Conservation (phyloP, 2,888 invertebrate genomes). For the Hypercompe scribonia region DNA sequence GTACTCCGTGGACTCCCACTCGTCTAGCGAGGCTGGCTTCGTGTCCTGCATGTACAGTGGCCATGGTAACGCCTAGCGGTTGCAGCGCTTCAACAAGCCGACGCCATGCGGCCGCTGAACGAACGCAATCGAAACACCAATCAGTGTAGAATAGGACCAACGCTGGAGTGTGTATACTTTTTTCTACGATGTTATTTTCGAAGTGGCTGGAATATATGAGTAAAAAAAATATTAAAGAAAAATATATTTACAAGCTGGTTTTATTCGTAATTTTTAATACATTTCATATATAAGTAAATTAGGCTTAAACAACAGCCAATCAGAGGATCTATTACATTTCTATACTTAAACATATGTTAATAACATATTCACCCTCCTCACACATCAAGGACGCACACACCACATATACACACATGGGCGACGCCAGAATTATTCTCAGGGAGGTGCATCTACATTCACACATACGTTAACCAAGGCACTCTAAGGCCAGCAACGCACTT, state of each 20-base stretch:
- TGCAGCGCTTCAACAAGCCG: conserved; percentile 95
- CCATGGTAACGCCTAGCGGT: conserved; percentile 93
- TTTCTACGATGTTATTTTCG: conserved; percentile 94
- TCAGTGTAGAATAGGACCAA: conserved; percentile 97
- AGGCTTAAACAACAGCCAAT: too few relatives aligned
- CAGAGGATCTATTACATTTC: too few relatives aligned
- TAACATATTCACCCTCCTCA: too few relatives aligned
- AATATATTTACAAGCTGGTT: too few relatives aligned
- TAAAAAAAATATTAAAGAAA: neutral
- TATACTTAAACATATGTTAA: too few relatives aligned
- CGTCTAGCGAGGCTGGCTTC: conserved; percentile 92
- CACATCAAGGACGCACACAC: too few relatives aligned
- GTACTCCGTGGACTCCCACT: conserved; percentile 93
- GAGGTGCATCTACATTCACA: too few relatives aligned
- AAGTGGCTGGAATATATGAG: conserved; percentile 89
- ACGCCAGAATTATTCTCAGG: too few relatives aligned
- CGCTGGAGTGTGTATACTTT: conserved; percentile 93
- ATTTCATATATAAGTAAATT: too few relatives aligned
- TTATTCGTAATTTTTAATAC: too few relatives aligned
- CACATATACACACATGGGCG: too few relatives aligned
- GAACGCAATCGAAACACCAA: conserved; percentile 97
- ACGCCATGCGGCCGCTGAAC: conserved; percentile 94
- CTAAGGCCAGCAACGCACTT: neutral
- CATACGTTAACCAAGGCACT: too few relatives aligned
- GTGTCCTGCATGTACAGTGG: conserved; percentile 93